Base-by-base conservation (phyloP, 2,113 vertebrate genomes). In the Procavia capensis region DNA sequence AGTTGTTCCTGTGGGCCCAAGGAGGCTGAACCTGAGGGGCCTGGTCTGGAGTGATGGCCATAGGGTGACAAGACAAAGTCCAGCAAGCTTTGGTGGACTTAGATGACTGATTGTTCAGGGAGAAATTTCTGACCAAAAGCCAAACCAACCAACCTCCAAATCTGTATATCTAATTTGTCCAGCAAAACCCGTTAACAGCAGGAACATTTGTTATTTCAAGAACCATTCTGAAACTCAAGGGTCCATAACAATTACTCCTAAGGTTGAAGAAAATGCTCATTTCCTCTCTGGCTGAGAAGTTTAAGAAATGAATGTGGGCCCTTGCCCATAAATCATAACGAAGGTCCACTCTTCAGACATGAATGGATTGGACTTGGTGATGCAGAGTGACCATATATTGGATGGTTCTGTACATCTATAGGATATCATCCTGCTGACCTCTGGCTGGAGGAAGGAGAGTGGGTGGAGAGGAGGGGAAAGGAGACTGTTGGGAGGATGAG, bases 161-260 rank as follows among this genome's bases (percentile, higher is more conserved):
- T 93, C 50, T 84, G 22, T 34, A 31, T 57, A 31, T 16, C 22
- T 85, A 68, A 75, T 19, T 54, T 57, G 36, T 79, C 34, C 43
- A 70, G 81, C 68, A 86, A 92, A 93, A 57, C 59, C 13, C 25
- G 2, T 76, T 41, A 24, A 10, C n/a, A 47, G 72, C 50, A 93
- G 66, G 84, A 87, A 59, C 9, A 43, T 68, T 47, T 91, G 57
- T 72, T 43, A 75, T 92, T 76, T 95, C 41, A 90, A 50, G 34
- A 93, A 59, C 3, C 63, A 39, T 45, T 66, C 11, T 43, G 27
- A 25, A 81, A 79, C 41, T 75, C 29, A 29, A 70, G 3, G 57
- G 20, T 72, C 64, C 19, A 3, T 29, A 70, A n/a, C 72, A 43
- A 31, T 85, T 17, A 70, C 9, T 57, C 36, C 6, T 63, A 34